Evolutionary conservation across 2,113 vertebrate species (phyloP), one percentile per base, ranked within the genome.

Genomic region (Oreochromis aureus): DNA sequence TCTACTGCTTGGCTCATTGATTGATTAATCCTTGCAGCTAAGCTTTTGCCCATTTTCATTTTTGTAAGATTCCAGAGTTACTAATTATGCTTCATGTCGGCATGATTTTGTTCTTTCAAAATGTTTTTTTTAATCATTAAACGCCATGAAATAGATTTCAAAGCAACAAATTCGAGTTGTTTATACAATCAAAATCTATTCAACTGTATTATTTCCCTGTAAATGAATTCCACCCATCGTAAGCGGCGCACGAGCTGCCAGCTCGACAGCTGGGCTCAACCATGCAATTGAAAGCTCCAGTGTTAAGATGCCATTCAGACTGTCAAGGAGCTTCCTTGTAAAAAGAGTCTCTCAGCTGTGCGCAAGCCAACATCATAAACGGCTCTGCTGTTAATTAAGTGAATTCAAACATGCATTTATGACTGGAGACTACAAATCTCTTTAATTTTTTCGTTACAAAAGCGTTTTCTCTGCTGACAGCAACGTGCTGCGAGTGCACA

Each of bases 241-340:
- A 55, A 83, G 86, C 59, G 27, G 46, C 2, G 10, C 10, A 5
- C 7, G 24, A 66, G 83, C 86, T 54, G 85, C 61, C 80, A 79
- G 58, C 58, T 10, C 44, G 2, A 61, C 87, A 88, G 91, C 89
- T 91, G 87, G 85, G 27, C 87, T 81, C 76, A 27, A 10, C 30
- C 32, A 3, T 15, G 30, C 80, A 81, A n/a, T 4, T 48, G 51
- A 61, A 63, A 81, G 84, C 86, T 19, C n/a, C 80, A 34, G 41
- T 2, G 44, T 73, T 53, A 44, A 61, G 73, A 84, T 54, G 55
- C 80, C 71, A 34, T 80, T 90, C 76, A 86, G 36, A 11, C 59
- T n/a, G 36, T 61, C 34, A 30, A 73, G 54, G 34, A 89, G 41
- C 58, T 73, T 81, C 59, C 55, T 88, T 36, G 18, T 19, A 32